Conservation (phyloP, 2,113 vertebrate species). For the Dipodomys spectabilis region DNA sequence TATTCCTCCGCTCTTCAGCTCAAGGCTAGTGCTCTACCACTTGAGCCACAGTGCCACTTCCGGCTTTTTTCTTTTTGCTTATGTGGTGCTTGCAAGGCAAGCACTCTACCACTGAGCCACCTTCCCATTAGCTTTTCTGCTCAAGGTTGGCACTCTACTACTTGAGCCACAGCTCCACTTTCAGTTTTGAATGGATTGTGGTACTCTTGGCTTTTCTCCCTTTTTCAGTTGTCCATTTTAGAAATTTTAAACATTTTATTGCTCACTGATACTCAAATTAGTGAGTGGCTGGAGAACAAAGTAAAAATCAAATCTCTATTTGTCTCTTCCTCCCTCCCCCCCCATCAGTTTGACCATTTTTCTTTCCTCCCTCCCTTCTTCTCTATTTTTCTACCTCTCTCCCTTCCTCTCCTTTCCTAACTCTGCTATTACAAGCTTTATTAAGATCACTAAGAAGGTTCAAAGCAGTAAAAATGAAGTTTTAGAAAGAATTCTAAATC, state of each 20-base stretch:
- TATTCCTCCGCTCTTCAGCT: too few species aligned
- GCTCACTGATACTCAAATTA: constrained; percentile 41
- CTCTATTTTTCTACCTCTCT: background rate
- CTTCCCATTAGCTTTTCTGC: too few species aligned
- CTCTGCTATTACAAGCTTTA: background rate
- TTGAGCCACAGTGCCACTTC: too few species aligned
- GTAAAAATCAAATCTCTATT: background rate
- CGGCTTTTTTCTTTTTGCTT: too few species aligned
- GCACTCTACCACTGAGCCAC: too few species aligned
- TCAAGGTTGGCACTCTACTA: too few species aligned
- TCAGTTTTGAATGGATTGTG: background rate
- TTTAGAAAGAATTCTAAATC: constrained; percentile 32
- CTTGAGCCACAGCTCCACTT: too few species aligned
- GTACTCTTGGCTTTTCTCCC: background rate
- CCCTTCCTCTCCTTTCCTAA: background rate
- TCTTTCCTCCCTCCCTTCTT: background rate
- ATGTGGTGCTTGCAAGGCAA: too few species aligned
- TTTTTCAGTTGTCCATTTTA: background rate
- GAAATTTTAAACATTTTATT: constrained; percentile 5
- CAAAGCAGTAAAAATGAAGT: background rate
- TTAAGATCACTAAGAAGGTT: constrained; percentile 12
- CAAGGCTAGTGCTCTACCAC: too few species aligned
- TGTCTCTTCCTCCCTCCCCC: background rate
- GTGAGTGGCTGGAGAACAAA: background rate
- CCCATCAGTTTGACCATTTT: background rate